These are phyloP conservation scores for Sapayoa aenigma DNA, from an alignment of 2,113 vertebrate genomes.

Conservation along the genomic window DNA sequence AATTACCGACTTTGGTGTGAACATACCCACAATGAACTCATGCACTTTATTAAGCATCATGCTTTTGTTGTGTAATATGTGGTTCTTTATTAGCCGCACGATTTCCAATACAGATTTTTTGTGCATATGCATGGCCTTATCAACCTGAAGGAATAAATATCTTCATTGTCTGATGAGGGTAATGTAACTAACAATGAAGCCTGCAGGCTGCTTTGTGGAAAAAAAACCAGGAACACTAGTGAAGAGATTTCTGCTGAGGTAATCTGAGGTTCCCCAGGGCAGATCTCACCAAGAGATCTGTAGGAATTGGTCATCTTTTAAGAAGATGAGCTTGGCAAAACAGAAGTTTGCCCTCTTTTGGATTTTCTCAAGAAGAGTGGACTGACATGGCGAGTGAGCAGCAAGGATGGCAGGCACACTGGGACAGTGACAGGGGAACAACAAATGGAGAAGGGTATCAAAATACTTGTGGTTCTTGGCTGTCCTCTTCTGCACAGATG, in stretches of 20 bases:
- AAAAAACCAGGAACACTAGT: not conserved
- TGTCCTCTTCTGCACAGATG: not conserved
- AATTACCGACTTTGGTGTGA: not conserved
- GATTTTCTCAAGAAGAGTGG: not conserved
- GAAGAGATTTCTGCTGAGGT: not conserved
- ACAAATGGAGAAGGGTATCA: not conserved
- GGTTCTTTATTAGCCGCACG: not conserved
- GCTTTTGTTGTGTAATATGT: not conserved
- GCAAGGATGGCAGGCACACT: not conserved
- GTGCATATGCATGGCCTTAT: not conserved
- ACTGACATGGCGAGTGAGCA: rapidly evolving
- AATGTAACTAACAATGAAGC: not conserved
- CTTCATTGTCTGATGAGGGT: not conserved
- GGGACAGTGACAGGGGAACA: rapidly evolving
- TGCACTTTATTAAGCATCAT: not conserved
- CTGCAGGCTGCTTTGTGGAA: not conserved
- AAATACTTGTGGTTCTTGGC: not conserved
- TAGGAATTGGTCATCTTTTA: not conserved
- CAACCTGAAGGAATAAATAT: not conserved
- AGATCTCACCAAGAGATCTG: not conserved
- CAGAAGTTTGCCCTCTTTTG: not conserved
- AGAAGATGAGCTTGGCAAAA: not conserved
- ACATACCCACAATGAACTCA: not conserved
- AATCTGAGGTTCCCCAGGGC: not conserved
- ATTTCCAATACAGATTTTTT: not conserved